Conservation (phyloP, 2,113 vertebrate genomes). For the Morone chrysops region DNA sequence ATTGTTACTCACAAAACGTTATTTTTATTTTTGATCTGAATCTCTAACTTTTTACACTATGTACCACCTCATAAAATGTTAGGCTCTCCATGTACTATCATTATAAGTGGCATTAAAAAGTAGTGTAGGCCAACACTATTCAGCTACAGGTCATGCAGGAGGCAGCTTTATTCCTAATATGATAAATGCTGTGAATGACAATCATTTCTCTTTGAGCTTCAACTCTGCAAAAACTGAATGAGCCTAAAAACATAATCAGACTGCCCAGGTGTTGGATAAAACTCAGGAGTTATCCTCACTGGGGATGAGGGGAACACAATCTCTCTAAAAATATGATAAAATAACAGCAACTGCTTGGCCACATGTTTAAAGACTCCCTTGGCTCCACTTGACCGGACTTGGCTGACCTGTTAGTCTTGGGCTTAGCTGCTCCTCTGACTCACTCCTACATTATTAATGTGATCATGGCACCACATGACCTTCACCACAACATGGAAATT, state of each 20-base stretch:
- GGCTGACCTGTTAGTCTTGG: constrained; percentile 32
- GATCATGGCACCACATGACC: constrained; percentile 57
- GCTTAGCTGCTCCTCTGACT: constrained; percentile 46
- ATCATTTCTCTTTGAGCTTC: neutral
- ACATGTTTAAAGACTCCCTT: constrained; percentile 24
- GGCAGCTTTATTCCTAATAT: too few species aligned
- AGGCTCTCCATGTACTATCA: too few species aligned
- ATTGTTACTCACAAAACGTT: neutral
- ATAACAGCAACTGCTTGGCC: constrained; percentile 18
- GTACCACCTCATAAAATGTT: too few species aligned
- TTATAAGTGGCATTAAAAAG: neutral
- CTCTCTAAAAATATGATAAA: constrained; percentile 2
- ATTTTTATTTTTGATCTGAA: neutral
- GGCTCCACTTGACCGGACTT: constrained; percentile 22
- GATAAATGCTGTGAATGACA: neutral
- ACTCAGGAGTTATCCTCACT: neutral
- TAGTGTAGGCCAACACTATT: too few species aligned
- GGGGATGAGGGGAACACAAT: neutral
- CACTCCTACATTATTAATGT: constrained; percentile 64
- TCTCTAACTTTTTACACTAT: too few species aligned
- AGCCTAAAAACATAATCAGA: constrained; percentile 1
- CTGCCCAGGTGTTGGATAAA: neutral
- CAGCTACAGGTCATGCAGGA: too few species aligned
- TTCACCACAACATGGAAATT: constrained; percentile 61
- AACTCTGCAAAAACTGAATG: neutral